Evolutionary conservation across 2,888 invertebrate species (phyloP).

Genomic region (Caenorhabditis japonica): DNA sequence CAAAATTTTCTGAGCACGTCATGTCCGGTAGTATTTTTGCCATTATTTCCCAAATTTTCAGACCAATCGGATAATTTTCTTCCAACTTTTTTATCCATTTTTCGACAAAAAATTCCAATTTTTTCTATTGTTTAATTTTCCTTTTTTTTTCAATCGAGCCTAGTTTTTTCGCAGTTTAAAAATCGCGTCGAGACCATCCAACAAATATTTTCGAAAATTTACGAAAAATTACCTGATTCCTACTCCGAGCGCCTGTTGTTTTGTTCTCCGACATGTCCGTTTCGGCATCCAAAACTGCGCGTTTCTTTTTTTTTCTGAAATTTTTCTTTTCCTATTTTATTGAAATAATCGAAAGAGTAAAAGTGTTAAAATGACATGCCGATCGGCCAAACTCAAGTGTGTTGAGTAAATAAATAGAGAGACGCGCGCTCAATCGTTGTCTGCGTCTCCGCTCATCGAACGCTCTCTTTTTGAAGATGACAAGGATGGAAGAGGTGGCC

Average conservation of each 20-base stretch:
- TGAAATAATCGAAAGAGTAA: conserved; percentile 3
- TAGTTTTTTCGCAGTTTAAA: too few species aligned
- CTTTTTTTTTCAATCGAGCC: too few species aligned
- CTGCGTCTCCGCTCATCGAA: conserved; percentile 20
- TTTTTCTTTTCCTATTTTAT: not conserved
- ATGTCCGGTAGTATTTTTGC: too few species aligned
- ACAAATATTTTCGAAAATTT: too few species aligned
- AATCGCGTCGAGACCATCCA: too few species aligned
- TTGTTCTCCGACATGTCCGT: conserved; percentile 25
- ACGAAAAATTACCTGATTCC: conserved; percentile 4
- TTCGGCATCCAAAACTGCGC: conserved; percentile 19
- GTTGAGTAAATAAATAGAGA: conserved; percentile 32
- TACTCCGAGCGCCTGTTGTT: conserved; percentile 23
- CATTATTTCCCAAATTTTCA: too few species aligned
- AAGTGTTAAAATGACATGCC: not conserved
- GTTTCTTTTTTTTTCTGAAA: not conserved
- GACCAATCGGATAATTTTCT: not conserved
- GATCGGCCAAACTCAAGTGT: conserved; percentile 12
- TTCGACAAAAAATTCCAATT: not conserved
- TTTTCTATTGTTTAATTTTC: too few species aligned
- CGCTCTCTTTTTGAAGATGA: conserved; percentile 17
- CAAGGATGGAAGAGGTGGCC: conserved; percentile 3
- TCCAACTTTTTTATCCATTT: not conserved
- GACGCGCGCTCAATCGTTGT: not conserved
- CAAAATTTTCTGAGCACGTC: too few species aligned